Percentiles rank a stretch among this genome's conserved stretches.
phyloP scores from a whole-genome alignment of 2,797 vertebrate genomes.

The Cottoperca gobio region DNA sequence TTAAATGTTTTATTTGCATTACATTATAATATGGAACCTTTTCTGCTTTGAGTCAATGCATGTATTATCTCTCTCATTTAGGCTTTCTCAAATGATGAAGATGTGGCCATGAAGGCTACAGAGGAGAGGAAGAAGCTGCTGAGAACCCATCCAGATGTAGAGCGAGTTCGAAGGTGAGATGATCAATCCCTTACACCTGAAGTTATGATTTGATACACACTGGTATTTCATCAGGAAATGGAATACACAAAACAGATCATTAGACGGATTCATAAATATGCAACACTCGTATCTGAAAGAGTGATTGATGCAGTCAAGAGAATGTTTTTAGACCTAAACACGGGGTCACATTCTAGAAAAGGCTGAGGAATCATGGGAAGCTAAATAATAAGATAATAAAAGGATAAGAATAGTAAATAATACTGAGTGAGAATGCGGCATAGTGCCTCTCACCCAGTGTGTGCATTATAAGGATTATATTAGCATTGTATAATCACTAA shows the following conservation, averaged over 20 bases:
- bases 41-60: neutral
- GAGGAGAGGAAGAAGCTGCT: constrained; percentile 85
- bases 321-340: neutral
- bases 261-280: neutral
- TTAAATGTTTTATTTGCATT: no score
- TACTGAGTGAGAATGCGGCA: neutral
- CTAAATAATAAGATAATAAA: neutral
- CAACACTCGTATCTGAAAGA: no score
- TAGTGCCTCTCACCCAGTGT: neutral
- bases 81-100: constrained; percentile 89
- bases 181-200: neutral
- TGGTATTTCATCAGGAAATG: neutral
- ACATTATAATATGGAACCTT: neutral
- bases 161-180: constrained; percentile 89
- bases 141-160: constrained; percentile 84
- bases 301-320: no score
- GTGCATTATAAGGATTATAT: no score
- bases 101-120: constrained; percentile 73
- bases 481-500: no score
- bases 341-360: neutral
- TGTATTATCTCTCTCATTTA: constrained; percentile 49
- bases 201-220: no score
- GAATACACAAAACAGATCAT: neutral
- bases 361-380: neutral
- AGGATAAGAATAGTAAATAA: neutral